Evolutionary conservation across 1,140 invertebrate species (phyloP), one percentile per base, ranked within the genome.

Genomic region (Diachasma alloeum): DNA sequence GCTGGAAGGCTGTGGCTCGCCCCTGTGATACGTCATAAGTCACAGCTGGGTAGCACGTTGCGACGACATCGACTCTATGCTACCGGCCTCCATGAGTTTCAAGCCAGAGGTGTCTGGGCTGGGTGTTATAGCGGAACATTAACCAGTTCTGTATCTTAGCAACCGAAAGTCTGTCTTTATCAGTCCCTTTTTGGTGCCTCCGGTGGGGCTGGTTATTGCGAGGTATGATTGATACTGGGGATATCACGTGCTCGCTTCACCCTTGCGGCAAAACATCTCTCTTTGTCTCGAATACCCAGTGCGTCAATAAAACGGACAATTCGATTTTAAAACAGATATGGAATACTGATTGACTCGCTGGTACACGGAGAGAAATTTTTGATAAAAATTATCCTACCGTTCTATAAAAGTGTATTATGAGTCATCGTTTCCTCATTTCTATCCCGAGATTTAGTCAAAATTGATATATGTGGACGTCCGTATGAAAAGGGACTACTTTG

Each of bases 41-140:
- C 85, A 86, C 84, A 86, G 85, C 80, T 85, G 85, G 2, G 85
- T 86, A 86, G 84, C 85, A 86, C 84, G 80, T 83, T 86, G 84
- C 83, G 81, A 83, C 83, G 85, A 86, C 85, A 81, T 84, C 81
- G 74, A 72, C 81, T 80, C 78, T 8, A 15, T 17, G 9, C 26
- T 13, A 6, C 59, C 63, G 13, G 36, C 39, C 71, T 48, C 26
- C 53, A 63, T 9, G 13, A 42, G 39, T 42, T n/a, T 42, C 39
- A 11, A 48, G 46, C 67, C 74, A 78, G 72, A 75, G 74, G 56
- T 72, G 77, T 42, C 26, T 56, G 79, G 77, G 81, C 31, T 83
- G 84, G 81, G 84, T 79, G 82, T 85, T 84, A 85, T 82, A 85
- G 83, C 79, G 0, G 15, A 0, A 83, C 83, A 86, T 86, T 86